Base-by-base conservation (phyloP, 2,113 vertebrate genomes). In the Hassar affinis region DNA sequence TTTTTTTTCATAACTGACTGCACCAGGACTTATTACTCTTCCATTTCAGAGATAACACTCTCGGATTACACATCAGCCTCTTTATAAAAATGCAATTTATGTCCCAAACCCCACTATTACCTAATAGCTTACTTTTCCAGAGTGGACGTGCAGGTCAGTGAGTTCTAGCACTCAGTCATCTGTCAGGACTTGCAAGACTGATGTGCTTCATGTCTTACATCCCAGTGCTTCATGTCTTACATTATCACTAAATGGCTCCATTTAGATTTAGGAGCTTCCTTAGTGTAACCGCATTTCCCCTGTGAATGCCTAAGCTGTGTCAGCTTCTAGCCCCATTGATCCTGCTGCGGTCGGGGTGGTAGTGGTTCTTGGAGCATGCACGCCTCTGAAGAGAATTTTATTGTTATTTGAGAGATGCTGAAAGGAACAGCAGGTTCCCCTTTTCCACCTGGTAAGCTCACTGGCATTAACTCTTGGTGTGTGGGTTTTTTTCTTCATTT, bases 401-500 rank as follows among this genome's bases (percentile, higher is more conserved):
- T 51, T 75, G 42, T 20, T 86, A 81, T 91, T 88, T 91, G 61
- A 10, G 85, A 91, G 86, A 90, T 89, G 89, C 82, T 89, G 87
- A 91, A 83, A 90, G 84, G 79, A 78, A 78, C 64, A 69, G 87
- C 82, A 86, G 89, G 89, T 85, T 86, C 66, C 52, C 71, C 38
- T 35, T 83, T 42, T 79, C 45, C 27, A 42, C 7, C 38, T 51
- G 85, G 90, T 92, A 89, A 93, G 85, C 86, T 92, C 89, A 91
- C 75, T 85, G 88, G 87, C 89, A 90, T 81, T 87, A 88, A 56
- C 68, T 80, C 69, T 71, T 93, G 90, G 91, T 90, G 89, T 90
- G 89, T 92, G 86, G 92, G 87, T 57, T 66, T 81, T 54, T 30
- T 86, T 25, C 14, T 47, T 7, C 0, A 51, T 78, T 54, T 33